A percentile compares a stretch with the other conserved stretches of the same genome.
Conservation (phyloP, 2,888 invertebrate species). For the Corbicula japonica region DNA sequence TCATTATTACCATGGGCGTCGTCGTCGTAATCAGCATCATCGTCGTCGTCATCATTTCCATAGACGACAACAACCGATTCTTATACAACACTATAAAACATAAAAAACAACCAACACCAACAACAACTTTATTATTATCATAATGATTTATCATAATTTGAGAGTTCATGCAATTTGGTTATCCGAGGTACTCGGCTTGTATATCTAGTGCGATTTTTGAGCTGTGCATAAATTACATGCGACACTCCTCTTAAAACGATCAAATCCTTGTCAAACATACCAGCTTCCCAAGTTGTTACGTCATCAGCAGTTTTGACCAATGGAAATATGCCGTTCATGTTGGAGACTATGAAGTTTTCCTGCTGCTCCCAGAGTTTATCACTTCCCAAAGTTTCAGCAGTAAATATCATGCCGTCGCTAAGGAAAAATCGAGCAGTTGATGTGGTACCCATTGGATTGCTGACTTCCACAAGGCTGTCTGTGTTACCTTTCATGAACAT, state of each 20-base stretch:
- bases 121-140: background rate
- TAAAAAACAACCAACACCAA: too few species aligned
- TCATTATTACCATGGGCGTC: too few species aligned
- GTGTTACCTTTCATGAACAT: conserved; percentile 19
- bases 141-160: background rate
- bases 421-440: conserved; percentile 15
- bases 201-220: background rate
- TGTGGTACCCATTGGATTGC: conserved; percentile 22
- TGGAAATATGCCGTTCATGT: conserved; percentile 32
- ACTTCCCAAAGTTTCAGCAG: conserved; percentile 8
- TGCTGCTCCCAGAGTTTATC: conserved; percentile 13
- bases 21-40: too few species aligned
- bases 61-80: too few species aligned
- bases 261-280: background rate
- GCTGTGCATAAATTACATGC: too few species aligned
- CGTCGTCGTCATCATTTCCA: too few species aligned
- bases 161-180: background rate
- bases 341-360: conserved; percentile 42
- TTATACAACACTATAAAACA: too few species aligned
- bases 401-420: conserved; percentile 23
- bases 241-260: background rate
- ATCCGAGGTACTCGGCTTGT: background rate
- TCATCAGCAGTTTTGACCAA: conserved; percentile 35
- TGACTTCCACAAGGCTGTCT: conserved; percentile 26
- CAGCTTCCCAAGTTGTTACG: conserved; percentile 46